Conservation (phyloP, 2,113 vertebrate genomes). For the Melospiza melodia region DNA sequence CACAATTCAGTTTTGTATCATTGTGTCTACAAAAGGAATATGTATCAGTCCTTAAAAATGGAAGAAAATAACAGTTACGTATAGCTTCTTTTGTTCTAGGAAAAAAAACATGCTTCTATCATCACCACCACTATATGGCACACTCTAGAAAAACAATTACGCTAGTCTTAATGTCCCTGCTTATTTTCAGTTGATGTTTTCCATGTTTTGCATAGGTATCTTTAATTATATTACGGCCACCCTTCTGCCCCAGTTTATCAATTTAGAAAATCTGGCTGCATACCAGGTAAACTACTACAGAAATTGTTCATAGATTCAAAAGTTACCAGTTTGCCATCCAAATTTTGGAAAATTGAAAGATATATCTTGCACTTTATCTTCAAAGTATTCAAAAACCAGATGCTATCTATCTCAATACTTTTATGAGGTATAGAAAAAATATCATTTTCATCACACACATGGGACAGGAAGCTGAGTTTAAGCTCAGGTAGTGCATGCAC, state of each 20-base stretch:
- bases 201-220: neutral
- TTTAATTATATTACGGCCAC: neutral
- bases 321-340: neutral
- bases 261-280: neutral
- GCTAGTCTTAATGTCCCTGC: fast-evolving
- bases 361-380: neutral
- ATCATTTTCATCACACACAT: fast-evolving
- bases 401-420: neutral
- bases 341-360: neutral
- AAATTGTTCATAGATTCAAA: neutral
- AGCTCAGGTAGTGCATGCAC: neutral
- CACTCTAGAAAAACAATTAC: neutral
- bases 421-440: neutral
- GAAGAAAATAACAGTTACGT: neutral
- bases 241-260: neutral
- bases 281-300: neutral
- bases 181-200: neutral
- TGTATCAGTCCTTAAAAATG: neutral
- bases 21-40: neutral
- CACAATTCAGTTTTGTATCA: neutral
- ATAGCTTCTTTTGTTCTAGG: neutral
- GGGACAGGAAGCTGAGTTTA: neutral
- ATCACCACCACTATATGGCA: neutral
- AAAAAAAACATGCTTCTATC: neutral
- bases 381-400: neutral